Evolutionary conservation across 2,113 vertebrate genomes (phyloP).

Genomic region (Notothenia coriiceps): DNA sequence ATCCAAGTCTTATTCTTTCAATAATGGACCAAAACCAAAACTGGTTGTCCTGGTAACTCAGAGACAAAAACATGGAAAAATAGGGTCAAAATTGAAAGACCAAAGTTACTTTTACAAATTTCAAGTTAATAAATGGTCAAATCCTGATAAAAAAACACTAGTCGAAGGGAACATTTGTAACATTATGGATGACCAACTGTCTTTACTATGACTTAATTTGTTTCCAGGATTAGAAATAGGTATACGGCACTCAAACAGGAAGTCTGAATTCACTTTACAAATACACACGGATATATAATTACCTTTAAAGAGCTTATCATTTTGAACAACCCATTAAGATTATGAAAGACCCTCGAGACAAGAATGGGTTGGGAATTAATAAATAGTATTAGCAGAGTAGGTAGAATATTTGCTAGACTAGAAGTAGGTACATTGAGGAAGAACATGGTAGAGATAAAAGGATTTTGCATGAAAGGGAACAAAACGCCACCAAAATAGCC

Average conservation of each 20-base stretch:
- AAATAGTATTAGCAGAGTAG: neutral
- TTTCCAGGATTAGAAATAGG: neutral
- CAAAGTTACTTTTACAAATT: neutral
- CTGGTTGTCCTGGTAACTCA: no score
- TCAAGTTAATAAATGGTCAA: neutral
- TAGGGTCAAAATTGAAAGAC: no score
- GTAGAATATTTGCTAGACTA: neutral
- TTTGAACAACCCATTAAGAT: constrained; percentile 3
- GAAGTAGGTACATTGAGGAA: neutral
- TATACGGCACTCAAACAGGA: neutral
- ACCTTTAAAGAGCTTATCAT: neutral
- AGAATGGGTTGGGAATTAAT: neutral
- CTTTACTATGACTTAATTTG: neutral
- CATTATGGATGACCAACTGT: neutral
- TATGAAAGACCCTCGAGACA: neutral
- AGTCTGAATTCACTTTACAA: neutral
- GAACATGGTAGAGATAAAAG: constrained; percentile 16
- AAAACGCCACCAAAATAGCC: constrained; percentile 17
- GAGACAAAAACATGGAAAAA: no score
- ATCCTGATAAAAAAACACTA: neutral
- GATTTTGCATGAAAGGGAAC: neutral
- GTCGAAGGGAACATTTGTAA: neutral
- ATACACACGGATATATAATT: neutral
- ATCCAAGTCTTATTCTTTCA: no score
- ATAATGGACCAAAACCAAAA: no score